These are phyloP conservation scores for Temnothorax nylanderi DNA, from an alignment of 1,140 invertebrate species.

Conservation along the genomic window DNA sequence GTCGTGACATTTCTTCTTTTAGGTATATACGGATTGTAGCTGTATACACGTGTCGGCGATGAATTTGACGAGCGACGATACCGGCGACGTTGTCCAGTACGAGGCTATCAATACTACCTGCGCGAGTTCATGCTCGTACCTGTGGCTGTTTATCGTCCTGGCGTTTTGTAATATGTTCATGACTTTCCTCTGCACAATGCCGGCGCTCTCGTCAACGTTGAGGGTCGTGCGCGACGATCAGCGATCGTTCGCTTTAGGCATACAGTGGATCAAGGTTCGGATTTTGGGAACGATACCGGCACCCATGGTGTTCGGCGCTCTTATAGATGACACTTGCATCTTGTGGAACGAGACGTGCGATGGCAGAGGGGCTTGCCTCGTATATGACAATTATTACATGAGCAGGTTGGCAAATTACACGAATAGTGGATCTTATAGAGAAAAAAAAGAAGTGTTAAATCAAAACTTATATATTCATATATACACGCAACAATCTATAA, in stretches of 20 bases:
- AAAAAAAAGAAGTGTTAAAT: too few relatives aligned
- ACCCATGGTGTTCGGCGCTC: slow-evolving; percentile 93
- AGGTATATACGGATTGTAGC: slow-evolving; percentile 87
- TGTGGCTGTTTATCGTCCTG: slow-evolving; percentile 89
- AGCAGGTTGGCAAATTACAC: slow-evolving; percentile 86
- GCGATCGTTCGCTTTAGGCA: slow-evolving; percentile 93
- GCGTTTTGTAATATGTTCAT: slow-evolving; percentile 91
- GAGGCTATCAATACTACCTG: slow-evolving; percentile 89
- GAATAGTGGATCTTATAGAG: background rate
- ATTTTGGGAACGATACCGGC: slow-evolving; percentile 94
- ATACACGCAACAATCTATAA: too few relatives aligned
- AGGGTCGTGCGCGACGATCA: slow-evolving; percentile 93
- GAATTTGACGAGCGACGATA: slow-evolving; percentile 57
- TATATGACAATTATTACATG: slow-evolving; percentile 90
- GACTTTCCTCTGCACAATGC: slow-evolving; percentile 92
- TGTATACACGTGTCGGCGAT: slow-evolving; percentile 82
- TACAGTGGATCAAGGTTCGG: slow-evolving; percentile 95
- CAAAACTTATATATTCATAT: too few relatives aligned
- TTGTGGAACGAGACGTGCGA: slow-evolving; percentile 90
- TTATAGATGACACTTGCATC: slow-evolving; percentile 94
- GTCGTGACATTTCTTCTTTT: background rate
- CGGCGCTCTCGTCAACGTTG: slow-evolving; percentile 91
- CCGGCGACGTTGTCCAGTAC: slow-evolving; percentile 80
- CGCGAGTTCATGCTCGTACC: slow-evolving; percentile 87
- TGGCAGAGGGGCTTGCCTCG: slow-evolving; percentile 88